Percentiles rank a stretch among this genome's conserved stretches.
Evolutionary conservation across 2,888 invertebrate species (phyloP).

Genomic region (Epiblema foenella): DNA sequence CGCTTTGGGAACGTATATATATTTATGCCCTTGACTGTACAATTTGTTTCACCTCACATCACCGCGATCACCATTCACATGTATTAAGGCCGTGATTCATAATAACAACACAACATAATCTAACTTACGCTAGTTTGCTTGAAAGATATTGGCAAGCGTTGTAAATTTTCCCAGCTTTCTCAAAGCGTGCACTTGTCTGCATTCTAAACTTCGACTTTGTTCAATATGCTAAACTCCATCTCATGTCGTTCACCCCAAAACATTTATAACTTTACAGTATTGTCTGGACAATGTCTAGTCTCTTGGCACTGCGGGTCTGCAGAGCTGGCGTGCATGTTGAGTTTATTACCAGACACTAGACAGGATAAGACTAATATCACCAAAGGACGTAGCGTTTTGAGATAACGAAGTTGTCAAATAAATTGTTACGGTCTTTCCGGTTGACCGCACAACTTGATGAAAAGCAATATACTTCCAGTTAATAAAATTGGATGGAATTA

Average conservation of each 20-base stretch:
- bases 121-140: background rate
- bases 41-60: no score
- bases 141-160: background rate
- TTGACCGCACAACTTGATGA: background rate
- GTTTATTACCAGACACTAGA: background rate
- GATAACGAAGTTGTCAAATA: constrained; percentile 11
- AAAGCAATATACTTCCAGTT: background rate
- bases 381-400: background rate
- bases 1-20: no score
- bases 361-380: constrained; percentile 3
- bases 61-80: no score
- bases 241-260: constrained; percentile 15
- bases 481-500: background rate
- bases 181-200: background rate
- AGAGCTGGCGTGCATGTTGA: background rate
- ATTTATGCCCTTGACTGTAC: no score
- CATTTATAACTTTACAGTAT: constrained; percentile 4
- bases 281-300: constrained; percentile 29
- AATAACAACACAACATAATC: background rate
- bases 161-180: background rate
- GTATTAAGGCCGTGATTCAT: background rate
- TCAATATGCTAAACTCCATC: constrained; percentile 26
- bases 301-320: constrained; percentile 3
- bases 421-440: background rate
- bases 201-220: constrained; percentile 1